Percentiles rank a stretch among this genome's conserved stretches.
Conservation (phyloP, 2,797 vertebrate genomes). For the Brotula barbata region DNA sequence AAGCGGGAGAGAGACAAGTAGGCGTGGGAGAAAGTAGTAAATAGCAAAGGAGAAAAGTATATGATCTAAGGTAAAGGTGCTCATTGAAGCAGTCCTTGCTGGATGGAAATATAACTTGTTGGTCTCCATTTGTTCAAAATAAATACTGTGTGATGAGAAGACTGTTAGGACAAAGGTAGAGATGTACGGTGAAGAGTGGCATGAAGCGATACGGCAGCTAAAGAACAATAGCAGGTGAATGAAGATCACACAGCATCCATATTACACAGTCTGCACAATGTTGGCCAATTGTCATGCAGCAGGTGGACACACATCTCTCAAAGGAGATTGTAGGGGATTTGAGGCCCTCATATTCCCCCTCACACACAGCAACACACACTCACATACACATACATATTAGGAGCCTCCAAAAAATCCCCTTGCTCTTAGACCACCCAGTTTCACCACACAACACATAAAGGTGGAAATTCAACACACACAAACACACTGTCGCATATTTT, state of each 20-base stretch:
- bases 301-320: slow-evolving; percentile 66
- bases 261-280: slow-evolving; percentile 24
- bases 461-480: too few species aligned
- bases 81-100: neutral
- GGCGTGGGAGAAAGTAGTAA: slow-evolving; percentile 11
- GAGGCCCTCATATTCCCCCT: slow-evolving; percentile 43
- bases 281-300: slow-evolving; percentile 66
- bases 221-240: too few species aligned
- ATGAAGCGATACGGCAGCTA: too few species aligned
- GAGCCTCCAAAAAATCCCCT: slow-evolving; percentile 31
- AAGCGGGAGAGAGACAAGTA: slow-evolving; percentile 33
- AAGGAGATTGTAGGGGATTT: slow-evolving; percentile 72
- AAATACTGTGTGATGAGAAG: neutral
- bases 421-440: slow-evolving; percentile 38
- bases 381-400: slow-evolving; percentile 13
- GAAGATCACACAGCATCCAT: slow-evolving; percentile 37
- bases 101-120: neutral
- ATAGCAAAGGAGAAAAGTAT: slow-evolving; percentile 10
- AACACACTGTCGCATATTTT: neutral
- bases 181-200: slow-evolving; percentile 1
- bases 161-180: slow-evolving; percentile 1
- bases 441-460: slow-evolving; percentile 40
- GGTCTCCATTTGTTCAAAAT: slow-evolving; percentile 5
- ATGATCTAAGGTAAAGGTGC: neutral
- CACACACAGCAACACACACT: slow-evolving; percentile 25